Evolutionary conservation across 2,797 vertebrate genomes (phyloP).

Genomic region (Microctenopoma steveboyesi): DNA sequence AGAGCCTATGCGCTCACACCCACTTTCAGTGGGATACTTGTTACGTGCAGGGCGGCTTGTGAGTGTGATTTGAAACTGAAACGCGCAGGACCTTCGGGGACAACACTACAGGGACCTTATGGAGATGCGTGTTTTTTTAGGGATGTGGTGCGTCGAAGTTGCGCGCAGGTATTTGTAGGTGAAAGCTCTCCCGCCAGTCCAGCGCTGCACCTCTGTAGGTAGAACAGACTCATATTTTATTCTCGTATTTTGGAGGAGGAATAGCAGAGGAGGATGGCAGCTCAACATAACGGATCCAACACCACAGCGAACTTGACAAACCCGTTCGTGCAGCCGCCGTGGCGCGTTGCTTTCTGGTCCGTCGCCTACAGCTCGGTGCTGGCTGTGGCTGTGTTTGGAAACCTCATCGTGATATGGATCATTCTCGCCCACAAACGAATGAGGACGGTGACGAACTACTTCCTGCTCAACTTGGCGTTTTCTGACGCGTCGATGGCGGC

Average conservation of each 20-base stretch:
- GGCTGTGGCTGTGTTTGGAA: slow-evolving; percentile 93
- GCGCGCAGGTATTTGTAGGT: slow-evolving; percentile 44
- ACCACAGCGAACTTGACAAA: slow-evolving; percentile 86
- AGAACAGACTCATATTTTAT: background rate
- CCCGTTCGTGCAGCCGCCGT: slow-evolving; percentile 93
- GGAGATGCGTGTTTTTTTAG: background rate
- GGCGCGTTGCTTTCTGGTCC: slow-evolving; percentile 97
- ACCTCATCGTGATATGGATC: slow-evolving; percentile 97
- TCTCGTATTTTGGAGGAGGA: no score
- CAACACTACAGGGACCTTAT: background rate
- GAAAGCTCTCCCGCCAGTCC: background rate
- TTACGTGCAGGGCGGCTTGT: background rate
- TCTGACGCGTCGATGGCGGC: slow-evolving; percentile 96
- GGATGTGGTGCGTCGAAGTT: slow-evolving; percentile 7
- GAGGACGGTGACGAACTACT: slow-evolving; percentile 98
- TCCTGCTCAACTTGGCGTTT: slow-evolving; percentile 95
- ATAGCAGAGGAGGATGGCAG: slow-evolving; percentile 66
- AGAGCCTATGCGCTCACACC: slow-evolving; percentile 46
- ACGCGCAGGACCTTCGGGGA: background rate
- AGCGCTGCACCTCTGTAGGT: slow-evolving; percentile 8
- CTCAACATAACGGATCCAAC: slow-evolving; percentile 77
- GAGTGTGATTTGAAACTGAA: accelerated
- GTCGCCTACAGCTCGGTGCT: slow-evolving; percentile 92
- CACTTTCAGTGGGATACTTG: slow-evolving; percentile 64
- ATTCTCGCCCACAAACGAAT: slow-evolving; percentile 97